A percentile compares a stretch with the other conserved stretches of the same genome.
phyloP scores from a whole-genome alignment of 2,113 vertebrate genomes.

The Neotragus pygmaeus region DNA sequence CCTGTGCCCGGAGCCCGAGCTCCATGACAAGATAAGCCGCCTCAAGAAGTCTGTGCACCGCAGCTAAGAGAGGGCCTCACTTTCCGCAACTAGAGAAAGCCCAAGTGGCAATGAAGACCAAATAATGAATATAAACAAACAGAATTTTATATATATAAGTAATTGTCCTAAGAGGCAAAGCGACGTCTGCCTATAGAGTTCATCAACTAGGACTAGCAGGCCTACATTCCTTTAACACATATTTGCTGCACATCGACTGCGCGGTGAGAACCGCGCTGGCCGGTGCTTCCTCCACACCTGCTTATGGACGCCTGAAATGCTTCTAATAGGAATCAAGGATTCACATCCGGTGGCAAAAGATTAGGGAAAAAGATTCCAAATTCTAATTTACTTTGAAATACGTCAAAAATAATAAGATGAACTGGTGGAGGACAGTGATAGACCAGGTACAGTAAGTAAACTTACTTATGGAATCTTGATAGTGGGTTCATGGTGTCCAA shows the following conservation, averaged over 20 bases:
- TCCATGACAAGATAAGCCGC: neutral
- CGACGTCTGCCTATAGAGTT: too few species aligned
- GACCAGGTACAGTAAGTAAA: neutral
- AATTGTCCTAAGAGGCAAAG: neutral
- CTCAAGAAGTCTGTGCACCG: neutral
- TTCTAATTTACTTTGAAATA: neutral
- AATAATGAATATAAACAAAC: neutral
- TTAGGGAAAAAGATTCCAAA: neutral
- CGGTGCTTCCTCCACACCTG: neutral
- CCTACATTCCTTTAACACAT: rapidly evolving
- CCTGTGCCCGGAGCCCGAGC: neutral
- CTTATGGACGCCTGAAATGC: neutral
- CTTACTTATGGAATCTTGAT: neutral
- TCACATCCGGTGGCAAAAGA: neutral
- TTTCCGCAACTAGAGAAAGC: neutral
- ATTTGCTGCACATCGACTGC: rapidly evolving
- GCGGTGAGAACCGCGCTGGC: neutral
- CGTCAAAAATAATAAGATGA: neutral
- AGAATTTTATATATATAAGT: neutral
- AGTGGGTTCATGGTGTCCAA: neutral
- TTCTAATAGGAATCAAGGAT: neutral
- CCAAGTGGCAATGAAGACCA: neutral
- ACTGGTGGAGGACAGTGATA: neutral
- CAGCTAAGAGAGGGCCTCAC: neutral
- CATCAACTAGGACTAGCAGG: neutral